Evolutionary conservation across 2,888 invertebrate genomes (phyloP).

Genomic region (Xestoiulus laeticollis): DNA sequence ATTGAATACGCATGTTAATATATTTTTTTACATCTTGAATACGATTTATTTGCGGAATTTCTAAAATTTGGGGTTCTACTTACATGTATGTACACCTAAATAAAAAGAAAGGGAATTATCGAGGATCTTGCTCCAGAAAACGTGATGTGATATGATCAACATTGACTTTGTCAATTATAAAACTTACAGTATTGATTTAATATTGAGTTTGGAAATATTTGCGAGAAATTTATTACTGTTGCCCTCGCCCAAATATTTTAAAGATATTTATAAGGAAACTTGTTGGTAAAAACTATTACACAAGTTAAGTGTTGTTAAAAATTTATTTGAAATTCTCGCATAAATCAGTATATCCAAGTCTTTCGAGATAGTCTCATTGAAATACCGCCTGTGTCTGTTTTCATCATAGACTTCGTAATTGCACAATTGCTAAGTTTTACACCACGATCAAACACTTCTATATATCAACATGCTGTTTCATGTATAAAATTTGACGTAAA

Average conservation of each 20-base stretch:
- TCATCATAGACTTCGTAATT: not conserved
- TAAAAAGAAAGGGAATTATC: not conserved
- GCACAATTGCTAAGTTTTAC: not conserved
- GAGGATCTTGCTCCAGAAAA: not conserved
- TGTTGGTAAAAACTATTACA: not conserved
- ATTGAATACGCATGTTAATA: not conserved
- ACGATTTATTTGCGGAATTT: not conserved
- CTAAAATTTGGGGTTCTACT: not conserved
- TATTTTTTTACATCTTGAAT: not conserved
- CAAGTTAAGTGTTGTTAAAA: not conserved
- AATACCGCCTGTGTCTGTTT: not conserved
- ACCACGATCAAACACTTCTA: not conserved
- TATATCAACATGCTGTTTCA: conserved; percentile 25
- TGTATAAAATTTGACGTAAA: not conserved
- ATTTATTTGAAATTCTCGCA: not conserved
- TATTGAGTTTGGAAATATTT: not conserved
- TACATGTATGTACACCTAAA: no score
- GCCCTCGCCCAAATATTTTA: not conserved
- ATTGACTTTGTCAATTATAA: not conserved
- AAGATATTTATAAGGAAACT: not conserved
- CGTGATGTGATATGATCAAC: no score
- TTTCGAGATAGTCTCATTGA: not conserved
- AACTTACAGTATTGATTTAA: not conserved
- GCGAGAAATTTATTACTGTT: not conserved
- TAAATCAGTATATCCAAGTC: not conserved